Evolutionary conservation across 2,888 invertebrate species (phyloP).

Genomic region (Dascillus cervinus): DNA sequence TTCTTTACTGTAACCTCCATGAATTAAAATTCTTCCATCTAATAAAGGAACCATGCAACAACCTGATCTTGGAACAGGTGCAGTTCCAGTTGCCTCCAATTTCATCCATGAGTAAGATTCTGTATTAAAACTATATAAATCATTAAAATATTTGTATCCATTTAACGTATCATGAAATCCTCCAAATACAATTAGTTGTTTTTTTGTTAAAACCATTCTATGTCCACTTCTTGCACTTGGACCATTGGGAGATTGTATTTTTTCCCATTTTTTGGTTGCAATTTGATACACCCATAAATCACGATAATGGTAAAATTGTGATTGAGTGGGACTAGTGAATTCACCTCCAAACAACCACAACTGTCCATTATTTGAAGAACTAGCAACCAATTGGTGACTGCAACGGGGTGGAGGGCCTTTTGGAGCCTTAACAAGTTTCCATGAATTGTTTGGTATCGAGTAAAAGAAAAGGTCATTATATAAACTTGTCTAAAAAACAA

Average conservation of each 20-base stretch:
- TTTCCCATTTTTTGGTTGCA: slow-evolving; percentile 65
- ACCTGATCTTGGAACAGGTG: slow-evolving; percentile 73
- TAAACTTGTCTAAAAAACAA: slow-evolving; percentile 60
- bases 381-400: slow-evolving; percentile 77
- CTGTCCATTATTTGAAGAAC: slow-evolving; percentile 66
- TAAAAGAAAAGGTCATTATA: slow-evolving; percentile 83
- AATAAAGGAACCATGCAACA: slow-evolving; percentile 62
- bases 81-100: slow-evolving; percentile 55
- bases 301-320: slow-evolving; percentile 88
- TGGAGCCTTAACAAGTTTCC: slow-evolving; percentile 74
- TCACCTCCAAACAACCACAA: slow-evolving; percentile 86
- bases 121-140: slow-evolving; percentile 72
- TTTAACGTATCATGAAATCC: slow-evolving; percentile 87
- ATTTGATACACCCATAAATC: slow-evolving; percentile 85
- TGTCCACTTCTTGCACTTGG: slow-evolving; percentile 85
- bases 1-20: slow-evolving; percentile 73
- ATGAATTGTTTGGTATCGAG: slow-evolving; percentile 69
- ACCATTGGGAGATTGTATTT: slow-evolving; percentile 63
- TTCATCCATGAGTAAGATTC: slow-evolving; percentile 74
- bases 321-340: slow-evolving; percentile 81
- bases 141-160: slow-evolving; percentile 84
- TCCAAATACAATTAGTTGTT: slow-evolving; percentile 77
- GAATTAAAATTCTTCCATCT: slow-evolving; percentile 60
- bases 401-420: slow-evolving; percentile 83
- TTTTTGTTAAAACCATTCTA: slow-evolving; percentile 75